Base-by-base conservation (phyloP, 2,113 vertebrate genomes). In the Rattus rattus region DNA sequence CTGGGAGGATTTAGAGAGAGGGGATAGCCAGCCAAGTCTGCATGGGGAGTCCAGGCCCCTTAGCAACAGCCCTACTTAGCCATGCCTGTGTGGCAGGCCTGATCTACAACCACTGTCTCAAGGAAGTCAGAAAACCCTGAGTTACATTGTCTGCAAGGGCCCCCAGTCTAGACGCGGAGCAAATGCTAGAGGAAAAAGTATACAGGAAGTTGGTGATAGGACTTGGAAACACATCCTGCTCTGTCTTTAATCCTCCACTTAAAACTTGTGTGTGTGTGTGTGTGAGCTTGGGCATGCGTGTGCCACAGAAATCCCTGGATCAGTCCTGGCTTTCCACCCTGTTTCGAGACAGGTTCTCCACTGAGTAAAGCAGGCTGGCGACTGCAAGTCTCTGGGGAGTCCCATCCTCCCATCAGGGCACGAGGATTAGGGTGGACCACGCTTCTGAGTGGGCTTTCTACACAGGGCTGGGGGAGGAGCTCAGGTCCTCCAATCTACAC, bases 121-220 rank as follows among this genome's bases (percentile, higher is more conserved):
- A 26, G 54, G 28, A 73, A 65, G 47, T 65, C 65, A 49, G 80
- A 72, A 30, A 49, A 54, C 24, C 24, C 14, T 19, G 24, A 75
- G 9, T 47, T 56, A 4, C 11, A 0, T 36, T 59, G 6, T 12
- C 0, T 30, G 30, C 22, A 1, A 26, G 54, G 12, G 14, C 5
- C 54, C 63, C 63, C 0, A 72, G 63, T 0, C 10, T 28, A 65
- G 43, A 73, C 54, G 43, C 54, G 2, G 17, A 77, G 28, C 36
- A 61, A 52, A 11, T 24, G 26, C 76, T 24, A 17, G 33, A 39
- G 28, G 30, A 85, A 83, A 90, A 36, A 83, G 28, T 0, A 0
- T 7, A n/a, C 20, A 20, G 0, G 11, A 86, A 52, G 11, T 39
- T 61, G 39, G 19, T 14, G 52, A 56, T 26, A 67, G 92, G 54